Evolutionary conservation across 2,888 invertebrate species (phyloP).

Genomic region (Noctua comes): DNA sequence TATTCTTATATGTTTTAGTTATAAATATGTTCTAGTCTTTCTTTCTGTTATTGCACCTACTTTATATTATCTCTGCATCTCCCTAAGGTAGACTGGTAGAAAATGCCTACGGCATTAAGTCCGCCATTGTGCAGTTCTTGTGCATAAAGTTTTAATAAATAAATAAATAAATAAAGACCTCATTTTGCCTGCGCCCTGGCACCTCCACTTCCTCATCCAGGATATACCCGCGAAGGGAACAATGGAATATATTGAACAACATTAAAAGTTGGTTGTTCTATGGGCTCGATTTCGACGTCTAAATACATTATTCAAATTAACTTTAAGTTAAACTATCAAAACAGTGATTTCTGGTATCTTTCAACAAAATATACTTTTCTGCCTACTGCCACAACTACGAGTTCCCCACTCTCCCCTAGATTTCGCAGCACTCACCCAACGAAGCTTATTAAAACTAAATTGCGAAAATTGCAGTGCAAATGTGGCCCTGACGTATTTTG

Average conservation of each 20-base stretch:
- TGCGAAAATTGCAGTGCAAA: slow-evolving; percentile 90
- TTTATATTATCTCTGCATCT: too few species aligned
- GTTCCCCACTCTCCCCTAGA: slow-evolving; percentile 73
- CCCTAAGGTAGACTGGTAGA: too few species aligned
- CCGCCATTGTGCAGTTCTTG: too few species aligned
- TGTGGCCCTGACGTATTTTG: slow-evolving; percentile 85
- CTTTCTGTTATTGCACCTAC: too few species aligned
- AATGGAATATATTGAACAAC: background rate
- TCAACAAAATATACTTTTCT: slow-evolving; percentile 13
- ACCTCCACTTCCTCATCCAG: background rate
- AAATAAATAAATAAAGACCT: too few species aligned
- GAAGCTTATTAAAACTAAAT: slow-evolving; percentile 89
- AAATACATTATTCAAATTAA: background rate
- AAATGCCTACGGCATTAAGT: too few species aligned
- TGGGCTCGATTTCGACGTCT: background rate
- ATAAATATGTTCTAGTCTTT: too few species aligned
- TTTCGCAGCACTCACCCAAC: slow-evolving; percentile 82
- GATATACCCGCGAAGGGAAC: background rate
- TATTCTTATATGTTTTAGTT: too few species aligned
- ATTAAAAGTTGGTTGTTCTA: background rate
- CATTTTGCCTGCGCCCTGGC: background rate
- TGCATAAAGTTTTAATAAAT: too few species aligned
- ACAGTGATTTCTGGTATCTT: background rate
- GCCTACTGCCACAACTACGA: slow-evolving; percentile 66
- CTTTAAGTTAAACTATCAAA: background rate